A percentile compares a stretch with the other conserved stretches of the same genome.
These are phyloP conservation scores for Aspiorhynchus laticeps DNA, from an alignment of 2,113 vertebrate genomes.

Conservation along the genomic window DNA sequence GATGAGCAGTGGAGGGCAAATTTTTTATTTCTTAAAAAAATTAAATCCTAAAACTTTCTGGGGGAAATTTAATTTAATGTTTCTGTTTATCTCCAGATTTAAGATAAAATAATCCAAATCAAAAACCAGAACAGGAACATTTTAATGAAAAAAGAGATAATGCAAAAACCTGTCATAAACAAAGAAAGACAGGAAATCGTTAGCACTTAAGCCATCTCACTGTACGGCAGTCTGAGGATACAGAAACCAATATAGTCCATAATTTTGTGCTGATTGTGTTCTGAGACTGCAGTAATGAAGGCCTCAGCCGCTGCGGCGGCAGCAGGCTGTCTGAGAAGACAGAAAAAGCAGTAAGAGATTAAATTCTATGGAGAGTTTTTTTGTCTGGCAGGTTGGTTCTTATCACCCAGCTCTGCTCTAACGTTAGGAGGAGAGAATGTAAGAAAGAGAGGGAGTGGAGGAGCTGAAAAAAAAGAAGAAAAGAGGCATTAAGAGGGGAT, in stretches of 20 bases:
- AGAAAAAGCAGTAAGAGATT: conserved; percentile 77
- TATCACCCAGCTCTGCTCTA: conserved; percentile 71
- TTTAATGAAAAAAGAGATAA: conserved; percentile 32
- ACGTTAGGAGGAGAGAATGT: conserved; percentile 61
- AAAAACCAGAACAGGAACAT: not conserved
- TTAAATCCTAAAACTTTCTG: not conserved
- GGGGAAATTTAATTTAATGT: not conserved
- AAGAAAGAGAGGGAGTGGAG: conserved; percentile 37
- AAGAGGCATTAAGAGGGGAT: conserved; percentile 66
- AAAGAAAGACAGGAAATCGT: conserved; percentile 32
- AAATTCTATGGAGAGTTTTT: conserved; percentile 75
- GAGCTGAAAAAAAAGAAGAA: conserved; percentile 46
- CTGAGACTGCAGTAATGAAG: conserved; percentile 73
- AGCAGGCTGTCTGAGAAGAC: conserved; percentile 71
- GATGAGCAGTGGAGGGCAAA: not conserved
- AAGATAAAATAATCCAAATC: not conserved
- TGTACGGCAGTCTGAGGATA: conserved; percentile 41
- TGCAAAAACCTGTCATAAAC: conserved; percentile 10
- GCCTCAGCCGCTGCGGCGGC: conserved; percentile 64
- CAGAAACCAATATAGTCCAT: conserved; percentile 60
- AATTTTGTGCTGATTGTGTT: conserved; percentile 75
- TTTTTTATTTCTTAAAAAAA: not conserved
- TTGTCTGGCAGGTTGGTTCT: conserved; percentile 78
- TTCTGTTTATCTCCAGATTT: not conserved
- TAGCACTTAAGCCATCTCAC: conserved; percentile 42